phyloP scores from a whole-genome alignment of 2,797 vertebrate species.

The Nannoperca obscura region DNA sequence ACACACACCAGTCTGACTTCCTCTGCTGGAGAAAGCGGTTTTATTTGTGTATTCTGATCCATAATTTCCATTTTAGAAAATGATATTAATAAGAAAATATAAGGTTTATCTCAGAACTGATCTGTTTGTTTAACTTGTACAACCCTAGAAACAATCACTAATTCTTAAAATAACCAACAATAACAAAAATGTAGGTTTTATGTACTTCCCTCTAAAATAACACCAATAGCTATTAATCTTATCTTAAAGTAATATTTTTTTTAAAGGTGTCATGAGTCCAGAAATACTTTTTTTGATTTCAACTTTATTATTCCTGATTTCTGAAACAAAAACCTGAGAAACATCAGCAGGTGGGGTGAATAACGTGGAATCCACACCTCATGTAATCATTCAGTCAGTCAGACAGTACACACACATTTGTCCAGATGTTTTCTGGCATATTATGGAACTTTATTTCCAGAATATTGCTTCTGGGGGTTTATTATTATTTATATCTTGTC shows the following conservation, averaged over 20 bases:
- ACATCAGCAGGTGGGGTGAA: neutral
- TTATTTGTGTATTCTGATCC: neutral
- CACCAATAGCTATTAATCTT: neutral
- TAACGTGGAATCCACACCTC: too few relatives aligned
- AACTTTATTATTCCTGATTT: neutral
- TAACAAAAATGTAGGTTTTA: neutral
- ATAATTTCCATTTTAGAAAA: neutral
- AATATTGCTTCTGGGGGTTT: neutral
- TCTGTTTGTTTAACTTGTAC: neutral
- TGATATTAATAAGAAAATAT: neutral
- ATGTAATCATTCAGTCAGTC: neutral
- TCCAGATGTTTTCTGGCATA: neutral
- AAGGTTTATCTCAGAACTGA: neutral
- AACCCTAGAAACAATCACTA: neutral
- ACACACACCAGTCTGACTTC: slow-evolving; percentile 12
- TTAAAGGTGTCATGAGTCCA: neutral
- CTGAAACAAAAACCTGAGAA: neutral
- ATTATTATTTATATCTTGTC: too few relatives aligned
- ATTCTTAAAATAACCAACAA: neutral
- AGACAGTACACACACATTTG: neutral
- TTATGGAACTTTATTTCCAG: neutral
- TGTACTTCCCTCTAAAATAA: neutral
- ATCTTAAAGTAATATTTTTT: neutral
- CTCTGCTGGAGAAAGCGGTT: neutral
- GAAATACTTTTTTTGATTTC: too few relatives aligned